Evolutionary conservation across 2,888 invertebrate species (phyloP).

Genomic region (Drosophila neotestacea): DNA sequence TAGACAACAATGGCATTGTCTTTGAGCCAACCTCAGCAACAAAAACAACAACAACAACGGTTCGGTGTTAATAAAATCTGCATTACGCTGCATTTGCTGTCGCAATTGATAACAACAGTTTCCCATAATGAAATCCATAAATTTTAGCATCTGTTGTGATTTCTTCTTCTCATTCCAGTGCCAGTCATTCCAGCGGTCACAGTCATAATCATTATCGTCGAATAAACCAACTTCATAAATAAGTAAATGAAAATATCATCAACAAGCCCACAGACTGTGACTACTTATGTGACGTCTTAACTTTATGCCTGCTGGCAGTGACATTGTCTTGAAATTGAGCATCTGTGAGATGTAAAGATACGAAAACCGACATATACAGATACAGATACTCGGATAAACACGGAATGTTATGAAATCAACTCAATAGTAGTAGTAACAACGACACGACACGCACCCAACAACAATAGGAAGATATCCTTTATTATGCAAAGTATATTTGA

Average conservation of each 20-base stretch:
- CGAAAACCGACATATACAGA: background rate
- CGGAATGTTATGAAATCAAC: constrained; percentile 26
- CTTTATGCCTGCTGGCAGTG: constrained; percentile 32
- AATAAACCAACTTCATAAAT: constrained; percentile 9
- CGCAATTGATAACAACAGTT: constrained; percentile 38
- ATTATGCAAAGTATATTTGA: background rate
- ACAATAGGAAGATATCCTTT: constrained; percentile 7
- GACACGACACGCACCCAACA: constrained; percentile 13
- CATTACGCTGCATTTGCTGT: constrained; percentile 41
- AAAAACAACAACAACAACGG: background rate
- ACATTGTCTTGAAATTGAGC: constrained; percentile 37
- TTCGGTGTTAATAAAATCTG: constrained; percentile 11
- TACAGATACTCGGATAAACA: constrained; percentile 13
- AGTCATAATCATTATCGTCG: constrained; percentile 20
- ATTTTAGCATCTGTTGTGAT: constrained; percentile 25
- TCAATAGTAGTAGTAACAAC: background rate
- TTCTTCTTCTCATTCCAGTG: constrained; percentile 4
- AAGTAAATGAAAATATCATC: constrained; percentile 19
- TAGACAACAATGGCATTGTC: constrained; percentile 14
- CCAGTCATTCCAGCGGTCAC: constrained; percentile 28
- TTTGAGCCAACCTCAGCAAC: constrained; percentile 2
- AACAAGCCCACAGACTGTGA: background rate
- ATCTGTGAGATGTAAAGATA: constrained; percentile 14
- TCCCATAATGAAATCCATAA: constrained; percentile 30
- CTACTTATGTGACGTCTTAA: background rate